Base-by-base conservation (phyloP, 2,888 invertebrate genomes). In the Aphidius colemani region DNA sequence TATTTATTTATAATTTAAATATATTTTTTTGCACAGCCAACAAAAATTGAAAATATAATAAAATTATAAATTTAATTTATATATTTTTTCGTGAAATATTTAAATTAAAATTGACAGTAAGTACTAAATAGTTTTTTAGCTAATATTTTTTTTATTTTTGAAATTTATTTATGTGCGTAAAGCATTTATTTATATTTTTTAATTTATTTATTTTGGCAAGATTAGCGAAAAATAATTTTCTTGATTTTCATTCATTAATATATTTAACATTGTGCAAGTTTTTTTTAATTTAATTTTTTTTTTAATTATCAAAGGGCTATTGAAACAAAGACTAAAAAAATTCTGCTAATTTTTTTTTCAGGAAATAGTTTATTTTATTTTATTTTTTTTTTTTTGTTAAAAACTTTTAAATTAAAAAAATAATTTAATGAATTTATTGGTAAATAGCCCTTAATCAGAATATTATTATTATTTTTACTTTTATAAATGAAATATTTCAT, bases 401-500 rank as follows among this genome's bases (percentile, higher is more conserved):
- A 18, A 18, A 1, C 13, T 18, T 18, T 18, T 18, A 18, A 18
- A 18, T 18, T 2, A 18, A 18, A 18, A 18, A 18, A 18, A 18
- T 18, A 18, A 18, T 74, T 71, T 71, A 59, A 65, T 69, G 69
- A 74, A 71, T 74, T 63, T 56, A 69, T 71, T 66, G 63, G 41
- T 13, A 45, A 40, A 70, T 67, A 45, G 66, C 51, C 13, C 13
- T 18, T 30, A 3, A 30, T 30, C 5, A 30, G 5, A 30, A 30
- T 30, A 30, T 30, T 5, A 30, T 73, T 76, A 76, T 66, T 40
- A 63, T 70, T 75, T 74, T 70, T 63, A 67, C 73, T 71, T 62
- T 59, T 77, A 75, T 74, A 69, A 73, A 79, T 75, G 74, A 74
- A 78, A 78, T 77, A 73, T 56, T 66, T 74, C 76, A 76, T 45